phyloP scores from a whole-genome alignment of 2,113 vertebrate genomes.

The Indicator indicator region DNA sequence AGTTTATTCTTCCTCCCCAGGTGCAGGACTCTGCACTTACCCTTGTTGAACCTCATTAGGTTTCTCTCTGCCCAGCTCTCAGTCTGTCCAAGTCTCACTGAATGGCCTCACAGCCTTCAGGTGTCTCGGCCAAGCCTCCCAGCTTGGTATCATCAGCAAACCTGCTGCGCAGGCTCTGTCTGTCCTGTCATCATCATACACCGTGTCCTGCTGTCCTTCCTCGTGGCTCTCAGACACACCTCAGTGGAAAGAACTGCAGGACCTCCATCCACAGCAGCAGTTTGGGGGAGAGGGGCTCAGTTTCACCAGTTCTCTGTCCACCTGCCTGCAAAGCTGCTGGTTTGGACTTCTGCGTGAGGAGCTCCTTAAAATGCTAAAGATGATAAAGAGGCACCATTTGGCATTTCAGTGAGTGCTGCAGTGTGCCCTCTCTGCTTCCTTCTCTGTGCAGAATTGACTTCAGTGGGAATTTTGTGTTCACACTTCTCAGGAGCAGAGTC shows the following conservation, averaged over 20 bases:
- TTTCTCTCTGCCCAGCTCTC: too few relatives aligned
- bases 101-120: too few relatives aligned
- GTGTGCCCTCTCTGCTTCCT: not conserved
- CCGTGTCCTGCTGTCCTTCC: not conserved
- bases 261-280: not conserved
- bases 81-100: too few relatives aligned
- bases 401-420: not conserved
- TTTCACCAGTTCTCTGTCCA: not conserved
- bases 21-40: too few relatives aligned
- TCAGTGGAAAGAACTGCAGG: not conserved
- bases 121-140: too few relatives aligned
- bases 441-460: not conserved
- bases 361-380: not conserved
- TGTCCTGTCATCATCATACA: too few relatives aligned
- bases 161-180: too few relatives aligned
- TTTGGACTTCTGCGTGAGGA: not conserved
- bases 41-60: too few relatives aligned
- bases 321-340: not conserved
- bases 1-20: too few relatives aligned
- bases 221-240: not conserved
- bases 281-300: not conserved
- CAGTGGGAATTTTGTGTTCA: not conserved
- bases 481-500: not conserved
- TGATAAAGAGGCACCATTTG: not conserved
- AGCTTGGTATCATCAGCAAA: too few relatives aligned